Evolutionary conservation across 2,888 invertebrate species (phyloP).

Genomic region (Chorisops tibialis): DNA sequence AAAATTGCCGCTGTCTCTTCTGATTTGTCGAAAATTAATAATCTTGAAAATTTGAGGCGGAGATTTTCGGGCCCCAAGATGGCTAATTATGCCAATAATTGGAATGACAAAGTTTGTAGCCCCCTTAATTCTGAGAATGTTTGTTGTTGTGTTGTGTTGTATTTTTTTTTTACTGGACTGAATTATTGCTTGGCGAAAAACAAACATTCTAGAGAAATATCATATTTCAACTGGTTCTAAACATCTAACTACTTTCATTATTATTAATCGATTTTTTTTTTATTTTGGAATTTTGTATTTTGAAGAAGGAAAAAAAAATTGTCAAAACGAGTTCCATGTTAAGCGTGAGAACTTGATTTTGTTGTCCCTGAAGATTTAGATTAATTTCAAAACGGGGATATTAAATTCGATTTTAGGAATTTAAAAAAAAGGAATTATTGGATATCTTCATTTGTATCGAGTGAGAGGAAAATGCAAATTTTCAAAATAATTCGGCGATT

Average conservation of each 20-base stretch:
- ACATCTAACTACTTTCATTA: not conserved
- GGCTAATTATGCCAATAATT: constrained; percentile 25
- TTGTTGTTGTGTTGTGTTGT: not conserved
- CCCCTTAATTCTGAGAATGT: constrained; percentile 18
- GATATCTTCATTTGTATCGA: no score
- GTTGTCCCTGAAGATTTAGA: no score
- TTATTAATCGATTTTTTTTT: no score
- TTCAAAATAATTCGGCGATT: no score
- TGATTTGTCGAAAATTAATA: constrained; percentile 23
- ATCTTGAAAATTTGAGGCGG: not conserved
- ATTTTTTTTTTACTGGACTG: not conserved
- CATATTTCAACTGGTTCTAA: constrained; percentile 17
- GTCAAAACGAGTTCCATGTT: no score
- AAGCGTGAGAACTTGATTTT: no score
- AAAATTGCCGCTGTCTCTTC: not conserved
- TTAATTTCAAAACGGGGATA: no score
- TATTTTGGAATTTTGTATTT: no score
- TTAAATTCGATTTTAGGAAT: no score
- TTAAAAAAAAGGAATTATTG: no score
- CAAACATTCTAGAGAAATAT: not conserved
- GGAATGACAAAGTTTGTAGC: constrained; percentile 26
- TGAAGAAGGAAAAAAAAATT: no score
- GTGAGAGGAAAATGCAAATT: no score
- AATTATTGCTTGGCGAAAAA: not conserved
- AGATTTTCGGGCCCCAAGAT: constrained; percentile 13